phyloP scores from a whole-genome alignment of 2,113 vertebrate species.

The Emydocephalus ijimae region DNA sequence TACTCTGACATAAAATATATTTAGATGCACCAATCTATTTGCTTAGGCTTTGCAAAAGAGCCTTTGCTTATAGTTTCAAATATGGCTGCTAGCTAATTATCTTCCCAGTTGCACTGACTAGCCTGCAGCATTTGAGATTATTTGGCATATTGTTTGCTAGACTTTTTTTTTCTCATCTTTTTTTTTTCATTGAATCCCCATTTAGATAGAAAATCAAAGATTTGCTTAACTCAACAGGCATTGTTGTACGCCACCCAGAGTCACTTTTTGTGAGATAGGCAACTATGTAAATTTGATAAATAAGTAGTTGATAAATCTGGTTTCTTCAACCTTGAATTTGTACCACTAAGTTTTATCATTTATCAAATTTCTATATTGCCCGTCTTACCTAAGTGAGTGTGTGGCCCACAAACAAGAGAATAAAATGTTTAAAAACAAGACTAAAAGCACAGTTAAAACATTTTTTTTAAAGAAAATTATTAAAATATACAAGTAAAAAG shows the following conservation, averaged over 20 bases:
- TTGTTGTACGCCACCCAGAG: not conserved
- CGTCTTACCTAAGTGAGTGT: not conserved
- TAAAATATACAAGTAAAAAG: not conserved
- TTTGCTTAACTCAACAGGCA: constrained; percentile 22
- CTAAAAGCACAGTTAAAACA: not conserved
- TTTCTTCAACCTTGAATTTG: constrained; percentile 57
- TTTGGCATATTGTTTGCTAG: constrained; percentile 48
- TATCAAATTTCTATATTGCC: not conserved
- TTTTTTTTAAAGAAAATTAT: not conserved
- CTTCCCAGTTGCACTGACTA: constrained; percentile 32
- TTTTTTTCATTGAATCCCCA: constrained; percentile 41
- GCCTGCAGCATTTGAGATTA: constrained; percentile 40
- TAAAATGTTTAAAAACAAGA: not conserved
- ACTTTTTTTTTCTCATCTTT: constrained; percentile 49
- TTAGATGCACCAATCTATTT: not conserved
- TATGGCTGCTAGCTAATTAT: constrained; percentile 8
- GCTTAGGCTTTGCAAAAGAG: not conserved
- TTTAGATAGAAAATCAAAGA: constrained; percentile 46
- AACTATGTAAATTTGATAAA: not conserved
- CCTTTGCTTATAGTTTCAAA: not conserved
- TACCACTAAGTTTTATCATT: constrained; percentile 30
- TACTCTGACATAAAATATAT: not conserved
- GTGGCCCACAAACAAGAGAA: not conserved
- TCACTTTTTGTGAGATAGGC: not conserved
- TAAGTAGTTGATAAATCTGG: constrained; percentile 42